Conservation (phyloP, 2,888 invertebrate genomes). For the Emmelina monodactyla region DNA sequence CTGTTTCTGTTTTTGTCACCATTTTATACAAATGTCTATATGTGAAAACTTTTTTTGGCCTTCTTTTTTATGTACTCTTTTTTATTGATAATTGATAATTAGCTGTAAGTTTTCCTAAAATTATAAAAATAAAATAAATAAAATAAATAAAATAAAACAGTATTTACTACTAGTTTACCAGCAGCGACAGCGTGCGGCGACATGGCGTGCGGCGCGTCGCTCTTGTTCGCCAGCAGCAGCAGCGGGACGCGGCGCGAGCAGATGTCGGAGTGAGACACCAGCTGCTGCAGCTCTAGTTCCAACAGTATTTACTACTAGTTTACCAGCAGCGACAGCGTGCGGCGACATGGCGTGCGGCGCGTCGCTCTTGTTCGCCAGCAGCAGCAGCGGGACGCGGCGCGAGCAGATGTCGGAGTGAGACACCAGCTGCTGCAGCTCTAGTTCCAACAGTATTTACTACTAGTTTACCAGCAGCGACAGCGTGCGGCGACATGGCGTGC, state of each 20-base stretch:
- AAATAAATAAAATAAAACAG: no score
- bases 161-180: no score
- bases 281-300: no score
- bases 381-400: slow-evolving; percentile 29
- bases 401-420: background rate
- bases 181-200: background rate
- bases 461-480: background rate
- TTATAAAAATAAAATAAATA: no score
- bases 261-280: background rate
- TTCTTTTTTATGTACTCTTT: no score
- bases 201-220: background rate
- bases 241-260: background rate
- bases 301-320: no score
- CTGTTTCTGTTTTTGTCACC: no score
- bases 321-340: slow-evolving; percentile 50
- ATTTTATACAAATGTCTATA: no score
- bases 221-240: background rate
- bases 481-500: background rate
- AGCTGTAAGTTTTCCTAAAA: no score
- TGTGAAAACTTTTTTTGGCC: no score
- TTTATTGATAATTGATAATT: no score
- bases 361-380: slow-evolving; percentile 29
- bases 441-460: no score
- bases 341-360: background rate
- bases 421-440: background rate